Conservation (phyloP, 2,797 vertebrate species). For the Propithecus deckenii region DNA sequence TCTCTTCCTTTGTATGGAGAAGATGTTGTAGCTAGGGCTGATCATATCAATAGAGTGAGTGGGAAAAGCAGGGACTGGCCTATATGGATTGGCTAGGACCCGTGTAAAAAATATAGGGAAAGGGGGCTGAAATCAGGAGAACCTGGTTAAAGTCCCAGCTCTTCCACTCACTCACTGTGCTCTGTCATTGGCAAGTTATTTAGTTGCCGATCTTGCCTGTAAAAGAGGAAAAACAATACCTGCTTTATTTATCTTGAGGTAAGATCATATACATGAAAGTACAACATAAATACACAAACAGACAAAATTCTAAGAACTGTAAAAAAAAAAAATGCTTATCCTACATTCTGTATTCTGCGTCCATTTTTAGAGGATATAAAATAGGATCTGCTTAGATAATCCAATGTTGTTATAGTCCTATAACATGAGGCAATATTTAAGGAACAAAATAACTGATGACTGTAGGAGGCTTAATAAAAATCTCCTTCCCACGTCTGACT, state of each 20-base stretch:
- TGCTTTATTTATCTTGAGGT: constrained; percentile 56
- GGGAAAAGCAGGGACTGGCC: not conserved
- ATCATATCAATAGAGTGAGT: not conserved
- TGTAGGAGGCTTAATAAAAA: constrained; percentile 17
- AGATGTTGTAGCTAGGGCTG: not conserved
- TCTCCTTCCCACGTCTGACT: not conserved
- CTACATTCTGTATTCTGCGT: constrained; percentile 47
- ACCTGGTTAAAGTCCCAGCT: not conserved
- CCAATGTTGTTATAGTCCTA: constrained; percentile 2
- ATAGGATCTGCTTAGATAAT: constrained; percentile 60
- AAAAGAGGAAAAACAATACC: constrained; percentile 46
- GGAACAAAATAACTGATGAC: not conserved
- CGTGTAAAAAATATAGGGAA: not conserved
- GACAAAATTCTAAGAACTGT: constrained; percentile 53
- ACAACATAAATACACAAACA: constrained; percentile 24
- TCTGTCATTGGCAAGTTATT: not conserved
- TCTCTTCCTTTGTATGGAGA: not conserved
- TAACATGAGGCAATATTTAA: not conserved
- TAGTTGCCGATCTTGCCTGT: not conserved
- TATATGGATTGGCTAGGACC: not conserved
- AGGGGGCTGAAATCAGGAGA: not conserved
- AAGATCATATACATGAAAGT: constrained; percentile 48
- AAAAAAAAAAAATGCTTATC: constrained; percentile 59
- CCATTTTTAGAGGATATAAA: constrained; percentile 60
- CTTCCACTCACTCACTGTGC: not conserved